Evolutionary conservation across 2,113 vertebrate species (phyloP), one percentile per base, ranked within the genome.

Genomic region (Arizona elegans): DNA sequence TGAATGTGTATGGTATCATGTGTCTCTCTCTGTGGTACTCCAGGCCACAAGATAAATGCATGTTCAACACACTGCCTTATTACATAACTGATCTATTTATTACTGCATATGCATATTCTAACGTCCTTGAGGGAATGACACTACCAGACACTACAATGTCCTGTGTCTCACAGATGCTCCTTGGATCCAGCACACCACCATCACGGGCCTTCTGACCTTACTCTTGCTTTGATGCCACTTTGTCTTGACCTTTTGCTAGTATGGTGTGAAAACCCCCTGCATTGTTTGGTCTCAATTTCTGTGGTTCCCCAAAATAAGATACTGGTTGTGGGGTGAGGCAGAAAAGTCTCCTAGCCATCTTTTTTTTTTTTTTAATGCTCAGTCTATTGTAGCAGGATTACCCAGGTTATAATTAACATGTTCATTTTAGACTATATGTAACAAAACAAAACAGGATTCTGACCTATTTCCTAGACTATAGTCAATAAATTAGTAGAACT

Each of bases 1-100:
- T 98, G 98, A 98, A 99, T 98, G 98, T 98, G 98, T 98, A 97
- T 97, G 97, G 96, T 98, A 96, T 96, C 97, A 96, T 97, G 97
- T 98, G 94, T 98, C 96, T 98, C 95, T 98, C 95, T 98, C 96
- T 98, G 97, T 97, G 97, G 98, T 97, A 93, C 98, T 97, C 97
- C 96, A 94, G 96, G 97, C 97, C 97, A 98, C 97, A 98, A 98
- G 98, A 98, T 56, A 97, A 98, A 98, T 98, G 98, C 98, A 98
- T 98, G 98, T 98, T 97, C 98, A 98, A 96, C 98, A 98, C 98
- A 98, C 98, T 98, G 98, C 99, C 99, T 99, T 99, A 99, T 97
- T 98, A 97, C 96, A 93, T 98, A 98, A 98, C 98, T 98, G 97
- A 98, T 98, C 98, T 99, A 99, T 99, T 99, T 99, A 99, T 99